Evolutionary conservation across 2,797 vertebrate genomes (phyloP), one percentile per base, ranked within the genome.

Genomic region (Pitangus sulphuratus): DNA sequence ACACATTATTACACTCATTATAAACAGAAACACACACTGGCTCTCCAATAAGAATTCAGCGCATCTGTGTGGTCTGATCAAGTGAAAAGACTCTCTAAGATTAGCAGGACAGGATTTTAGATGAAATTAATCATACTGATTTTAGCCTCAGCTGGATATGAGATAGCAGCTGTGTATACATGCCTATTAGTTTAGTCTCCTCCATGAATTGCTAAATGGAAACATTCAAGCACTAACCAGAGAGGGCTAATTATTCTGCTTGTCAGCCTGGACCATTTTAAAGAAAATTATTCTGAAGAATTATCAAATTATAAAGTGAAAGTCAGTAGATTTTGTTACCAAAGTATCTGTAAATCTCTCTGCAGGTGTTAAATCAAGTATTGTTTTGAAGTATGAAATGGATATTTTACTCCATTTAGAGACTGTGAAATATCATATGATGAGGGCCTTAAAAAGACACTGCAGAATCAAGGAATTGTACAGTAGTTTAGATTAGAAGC

Each of bases 21-120:
- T 58, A 83, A 95, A 92, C 90, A 90, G 88, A 82, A 96, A 93
- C 79, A 96, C 84, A 95, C 56, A 93, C 94, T 96, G 86, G 54
- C 86, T 94, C 87, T 95, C 92, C 94, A 83, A 75, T 94, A 94
- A 94, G 96, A 89, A 95, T 81, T 96, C 96, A 95, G 93, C 90
- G 0, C 93, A 95, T 96, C 91, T 91, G 82, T 79, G 86, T 89
- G 61, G 88, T 95, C 89, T 91, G 82, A 92, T 83, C 69, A 71
- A 89, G 51, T 70, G 77, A 84, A 90, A 95, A 96, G 83, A 58
- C 72, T 70, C 53, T 69, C 66, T 75, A 57, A 92, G 78, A 94
- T 90, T 92, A 95, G n/a, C 56, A 94, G 76, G 84, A 85, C 74
- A 86, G 74, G 51, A 44, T 90, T 95, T 95, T 95, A 87, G 81